phyloP scores from a whole-genome alignment of 2,888 invertebrate species.

The Andricus quercusramuli region DNA sequence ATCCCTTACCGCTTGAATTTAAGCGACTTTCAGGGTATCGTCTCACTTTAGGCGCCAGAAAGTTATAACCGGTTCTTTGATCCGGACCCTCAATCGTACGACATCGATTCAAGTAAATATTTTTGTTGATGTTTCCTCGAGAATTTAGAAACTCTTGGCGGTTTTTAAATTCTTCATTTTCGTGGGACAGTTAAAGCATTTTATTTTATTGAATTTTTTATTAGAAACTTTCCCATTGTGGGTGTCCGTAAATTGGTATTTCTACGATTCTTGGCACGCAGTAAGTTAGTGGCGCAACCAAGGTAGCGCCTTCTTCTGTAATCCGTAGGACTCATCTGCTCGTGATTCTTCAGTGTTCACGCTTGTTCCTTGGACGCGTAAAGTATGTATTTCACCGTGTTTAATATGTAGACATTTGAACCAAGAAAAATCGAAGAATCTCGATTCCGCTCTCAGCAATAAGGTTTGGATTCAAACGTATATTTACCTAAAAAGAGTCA shows the following conservation, averaged over 20 bases:
- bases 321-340: slow-evolving; percentile 41
- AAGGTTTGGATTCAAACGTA: not conserved
- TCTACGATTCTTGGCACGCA: slow-evolving; percentile 28
- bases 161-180: not conserved
- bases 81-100: no score
- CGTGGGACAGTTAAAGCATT: not conserved
- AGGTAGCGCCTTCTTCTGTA: slow-evolving; percentile 31
- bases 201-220: not conserved
- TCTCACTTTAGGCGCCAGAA: no score
- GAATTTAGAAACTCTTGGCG: not conserved
- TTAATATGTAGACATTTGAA: not conserved
- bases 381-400: slow-evolving; percentile 47
- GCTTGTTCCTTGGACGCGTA: slow-evolving; percentile 53
- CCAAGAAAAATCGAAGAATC: slow-evolving; percentile 8
- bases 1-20: no score
- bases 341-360: slow-evolving; percentile 46
- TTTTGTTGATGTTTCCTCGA: no score
- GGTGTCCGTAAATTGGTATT: not conserved
- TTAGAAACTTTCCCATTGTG: slow-evolving; percentile 52
- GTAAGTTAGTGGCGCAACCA: slow-evolving; percentile 52
- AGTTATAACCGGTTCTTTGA: no score
- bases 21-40: no score
- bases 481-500: not conserved
- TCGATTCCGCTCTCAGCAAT: not conserved
- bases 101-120: no score